A percentile compares a stretch with the other conserved stretches of the same genome.
Evolutionary conservation across 2,797 vertebrate species (phyloP).

Genomic region (Corythornis leucogaster): DNA sequence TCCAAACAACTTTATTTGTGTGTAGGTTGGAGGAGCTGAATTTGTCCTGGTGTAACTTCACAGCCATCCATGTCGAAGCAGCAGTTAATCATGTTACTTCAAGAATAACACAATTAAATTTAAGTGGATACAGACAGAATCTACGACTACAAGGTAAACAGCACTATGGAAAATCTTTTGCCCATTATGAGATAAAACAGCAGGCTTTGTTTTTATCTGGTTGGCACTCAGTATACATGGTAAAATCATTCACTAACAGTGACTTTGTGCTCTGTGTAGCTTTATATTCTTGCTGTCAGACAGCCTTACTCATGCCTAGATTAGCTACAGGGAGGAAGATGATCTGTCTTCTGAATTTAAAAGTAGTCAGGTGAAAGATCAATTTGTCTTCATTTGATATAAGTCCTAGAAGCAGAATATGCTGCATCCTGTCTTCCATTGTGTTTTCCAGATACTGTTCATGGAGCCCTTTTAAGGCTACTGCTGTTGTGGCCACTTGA

Average conservation of each 20-base stretch:
- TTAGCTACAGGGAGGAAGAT: background rate
- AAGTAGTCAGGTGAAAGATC: background rate
- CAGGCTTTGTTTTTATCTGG: background rate
- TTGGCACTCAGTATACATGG: background rate
- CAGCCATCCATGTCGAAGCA: slow-evolving; percentile 81
- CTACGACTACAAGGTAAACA: slow-evolving; percentile 81
- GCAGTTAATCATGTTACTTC: slow-evolving; percentile 79
- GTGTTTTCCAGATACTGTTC: background rate
- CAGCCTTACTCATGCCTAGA: background rate
- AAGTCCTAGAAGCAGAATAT: background rate
- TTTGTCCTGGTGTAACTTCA: slow-evolving; percentile 90
- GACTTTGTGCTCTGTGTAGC: background rate
- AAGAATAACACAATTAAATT: slow-evolving; percentile 85
- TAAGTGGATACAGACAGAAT: slow-evolving; percentile 93
- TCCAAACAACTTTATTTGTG: background rate
- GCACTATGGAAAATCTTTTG: background rate
- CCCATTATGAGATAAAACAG: background rate
- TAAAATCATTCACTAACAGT: background rate
- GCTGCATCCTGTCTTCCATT: background rate
- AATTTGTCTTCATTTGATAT: background rate
- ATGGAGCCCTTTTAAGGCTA: background rate
- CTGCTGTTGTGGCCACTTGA: background rate
- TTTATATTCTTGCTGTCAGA: background rate
- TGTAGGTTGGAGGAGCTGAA: slow-evolving; percentile 90
- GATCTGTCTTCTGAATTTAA: background rate